Evolutionary conservation across 2,113 vertebrate genomes (phyloP).

Genomic region (Clupea harengus): DNA sequence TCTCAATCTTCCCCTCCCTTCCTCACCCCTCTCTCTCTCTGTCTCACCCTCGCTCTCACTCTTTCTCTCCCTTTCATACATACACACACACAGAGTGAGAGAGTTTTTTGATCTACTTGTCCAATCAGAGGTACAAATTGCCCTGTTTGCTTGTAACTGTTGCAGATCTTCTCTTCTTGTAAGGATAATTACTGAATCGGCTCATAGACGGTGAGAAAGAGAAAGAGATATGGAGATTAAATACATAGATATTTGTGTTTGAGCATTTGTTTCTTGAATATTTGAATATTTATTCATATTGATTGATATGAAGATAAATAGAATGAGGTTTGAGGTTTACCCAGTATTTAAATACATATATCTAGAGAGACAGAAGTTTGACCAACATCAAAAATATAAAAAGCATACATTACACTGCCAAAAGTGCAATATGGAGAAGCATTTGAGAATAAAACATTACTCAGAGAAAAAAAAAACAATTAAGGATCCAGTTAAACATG

Average conservation of each 20-base stretch:
- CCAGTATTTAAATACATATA: neutral
- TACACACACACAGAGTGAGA: neutral
- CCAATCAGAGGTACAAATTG: neutral
- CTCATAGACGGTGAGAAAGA: no score
- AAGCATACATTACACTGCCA: neutral
- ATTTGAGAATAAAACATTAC: neutral
- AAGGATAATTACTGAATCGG: no score
- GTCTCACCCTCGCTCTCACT: neutral
- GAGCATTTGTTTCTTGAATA: neutral
- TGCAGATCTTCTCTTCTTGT: neutral
- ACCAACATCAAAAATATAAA: neutral
- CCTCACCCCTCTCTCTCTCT: no score
- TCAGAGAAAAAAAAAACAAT: neutral
- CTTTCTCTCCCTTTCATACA: neutral
- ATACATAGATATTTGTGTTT: neutral
- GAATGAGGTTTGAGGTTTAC: neutral
- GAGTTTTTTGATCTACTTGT: neutral
- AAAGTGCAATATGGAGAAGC: neutral
- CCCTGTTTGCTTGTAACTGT: neutral
- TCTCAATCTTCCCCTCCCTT: neutral
- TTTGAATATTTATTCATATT: neutral
- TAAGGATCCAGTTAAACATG: neutral
- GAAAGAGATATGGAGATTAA: neutral
- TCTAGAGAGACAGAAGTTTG: neutral
- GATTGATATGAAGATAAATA: neutral